Evolutionary conservation across 2,888 invertebrate species (phyloP), one percentile per base, ranked within the genome.

Genomic region (Encarsia formosa): DNA sequence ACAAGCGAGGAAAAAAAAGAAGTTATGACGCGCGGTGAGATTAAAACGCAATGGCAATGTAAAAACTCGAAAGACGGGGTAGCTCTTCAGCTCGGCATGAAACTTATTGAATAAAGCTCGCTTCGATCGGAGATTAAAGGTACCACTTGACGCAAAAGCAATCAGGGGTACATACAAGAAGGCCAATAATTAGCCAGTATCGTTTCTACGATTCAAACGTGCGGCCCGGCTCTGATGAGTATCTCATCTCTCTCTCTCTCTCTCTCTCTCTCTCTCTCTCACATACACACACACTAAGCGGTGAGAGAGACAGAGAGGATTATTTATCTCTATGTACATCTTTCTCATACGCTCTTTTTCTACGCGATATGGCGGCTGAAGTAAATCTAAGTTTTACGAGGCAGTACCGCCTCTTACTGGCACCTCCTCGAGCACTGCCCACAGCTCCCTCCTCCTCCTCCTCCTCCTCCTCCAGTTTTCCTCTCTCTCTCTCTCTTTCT

Each of bases 301-400:
- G 20, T 11, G 43, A 23, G 8, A 11, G 23, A 39, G 32, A 31
- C 34, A 39, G 15, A 49, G 34, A n/a, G n/a, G n/a, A n/a, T n/a
- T n/a, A n/a, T n/a, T n/a, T n/a, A n/a, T n/a, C n/a, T n/a, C n/a
- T n/a, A n/a, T n/a, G n/a, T n/a, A n/a, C n/a, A n/a, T n/a, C 52
- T 49, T 54, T 47, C 46, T 38, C 47, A 47, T 37, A 26, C 54
- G 61, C 59, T n/a, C n/a, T n/a, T n/a, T n/a, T n/a, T n/a, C 60
- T 59, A 61, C 68, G 56, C 69, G 71, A 68, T 71, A 73, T 73
- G 73, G 72, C 73, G 73, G 71, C 70, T 66, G 67, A 70, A 73
- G 73, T 73, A 73, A 73, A 73, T 73, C 73, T 73, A 72, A 73
- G 71, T 72, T 73, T 73, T 73, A 73, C 71, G 73, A 73, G 73